Evolutionary conservation across 2,888 invertebrate species (phyloP).

Genomic region (Odontothrips loti): DNA sequence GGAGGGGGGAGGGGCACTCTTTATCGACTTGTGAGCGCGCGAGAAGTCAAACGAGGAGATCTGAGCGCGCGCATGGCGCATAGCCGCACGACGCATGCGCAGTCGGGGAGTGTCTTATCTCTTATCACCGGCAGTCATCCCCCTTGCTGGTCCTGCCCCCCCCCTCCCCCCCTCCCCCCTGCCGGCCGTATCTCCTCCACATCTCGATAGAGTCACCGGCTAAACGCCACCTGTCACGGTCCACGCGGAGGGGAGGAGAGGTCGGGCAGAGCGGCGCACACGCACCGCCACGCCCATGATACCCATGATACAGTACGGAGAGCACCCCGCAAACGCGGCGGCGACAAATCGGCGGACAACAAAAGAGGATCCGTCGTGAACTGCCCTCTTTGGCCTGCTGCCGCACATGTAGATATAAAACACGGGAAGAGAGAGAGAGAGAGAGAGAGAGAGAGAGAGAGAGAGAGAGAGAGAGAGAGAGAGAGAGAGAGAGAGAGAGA

Average conservation of each 20-base stretch:
- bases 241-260: neutral
- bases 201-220: neutral
- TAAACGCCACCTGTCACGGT: constrained; percentile 10
- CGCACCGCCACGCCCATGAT: neutral
- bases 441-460: neutral
- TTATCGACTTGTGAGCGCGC: too few relatives aligned
- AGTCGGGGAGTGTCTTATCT: neutral
- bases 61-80: too few relatives aligned
- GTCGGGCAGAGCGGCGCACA: neutral
- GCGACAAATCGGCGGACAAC: constrained; percentile 2
- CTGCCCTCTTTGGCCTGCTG: neutral
- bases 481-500: neutral
- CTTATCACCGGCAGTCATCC: neutral
- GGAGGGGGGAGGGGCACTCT: too few relatives aligned
- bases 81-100: too few relatives aligned
- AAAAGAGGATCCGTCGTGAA: neutral
- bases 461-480: neutral
- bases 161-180: neutral
- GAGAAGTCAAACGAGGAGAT: too few relatives aligned
- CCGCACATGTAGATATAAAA: neutral
- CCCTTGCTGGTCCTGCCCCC: neutral
- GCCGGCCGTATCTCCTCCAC: neutral
- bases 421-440: neutral
- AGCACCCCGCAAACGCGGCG: neutral
- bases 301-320: neutral